Conservation (phyloP, 1,140 invertebrate genomes). For the Pararge aegeria region DNA sequence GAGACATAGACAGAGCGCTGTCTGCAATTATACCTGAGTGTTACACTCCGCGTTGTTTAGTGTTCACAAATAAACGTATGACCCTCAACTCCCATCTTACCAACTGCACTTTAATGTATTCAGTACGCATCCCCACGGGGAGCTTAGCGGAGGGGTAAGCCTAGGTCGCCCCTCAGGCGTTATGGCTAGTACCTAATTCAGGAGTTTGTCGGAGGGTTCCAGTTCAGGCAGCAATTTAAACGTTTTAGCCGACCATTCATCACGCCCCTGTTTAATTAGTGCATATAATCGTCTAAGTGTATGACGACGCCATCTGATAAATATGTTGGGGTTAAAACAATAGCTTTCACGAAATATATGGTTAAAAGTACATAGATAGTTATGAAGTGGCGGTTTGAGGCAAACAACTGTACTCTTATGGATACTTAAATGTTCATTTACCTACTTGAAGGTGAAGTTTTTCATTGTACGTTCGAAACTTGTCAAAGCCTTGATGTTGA, state of each 20-base stretch:
- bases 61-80: constrained; percentile 30
- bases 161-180: constrained; percentile 39
- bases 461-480: too few relatives aligned
- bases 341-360: not conserved
- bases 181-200: constrained; percentile 48
- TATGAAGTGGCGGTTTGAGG: not conserved
- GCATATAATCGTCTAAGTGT: constrained; percentile 30
- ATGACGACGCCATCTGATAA: constrained; percentile 7
- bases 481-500: too few relatives aligned
- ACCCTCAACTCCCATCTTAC: constrained; percentile 29
- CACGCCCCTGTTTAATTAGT: constrained; percentile 41
- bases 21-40: constrained; percentile 16
- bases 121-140: constrained; percentile 29
- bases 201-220: constrained; percentile 35
- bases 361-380: not conserved
- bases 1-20: not conserved
- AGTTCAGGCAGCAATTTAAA: constrained; percentile 46
- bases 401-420: not conserved
- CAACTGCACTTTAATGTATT: constrained; percentile 37
- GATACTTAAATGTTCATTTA: too few relatives aligned
- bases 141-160: constrained; percentile 34
- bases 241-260: constrained; percentile 41
- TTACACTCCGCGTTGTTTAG: constrained; percentile 21
- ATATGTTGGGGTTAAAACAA: not conserved
- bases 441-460: too few relatives aligned